A percentile compares a stretch with the other conserved stretches of the same genome.
phyloP scores from a whole-genome alignment of 2,888 invertebrate species.

The Lamellibrachia columna region DNA sequence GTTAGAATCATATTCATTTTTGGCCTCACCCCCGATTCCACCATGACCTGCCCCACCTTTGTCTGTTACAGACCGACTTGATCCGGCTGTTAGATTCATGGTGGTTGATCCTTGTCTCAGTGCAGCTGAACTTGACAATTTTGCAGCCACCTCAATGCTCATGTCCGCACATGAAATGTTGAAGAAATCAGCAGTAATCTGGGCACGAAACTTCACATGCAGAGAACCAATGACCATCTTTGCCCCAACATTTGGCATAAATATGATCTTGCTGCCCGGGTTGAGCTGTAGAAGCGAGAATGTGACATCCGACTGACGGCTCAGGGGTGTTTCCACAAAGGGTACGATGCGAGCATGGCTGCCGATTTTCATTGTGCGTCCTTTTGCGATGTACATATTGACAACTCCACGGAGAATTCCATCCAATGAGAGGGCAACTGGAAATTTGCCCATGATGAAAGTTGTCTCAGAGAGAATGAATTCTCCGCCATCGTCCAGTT shows the following conservation, averaged over 20 bases:
- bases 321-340: constrained; percentile 39
- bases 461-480: constrained; percentile 52
- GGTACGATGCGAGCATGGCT: constrained; percentile 48
- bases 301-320: constrained; percentile 36
- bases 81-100: constrained; percentile 23
- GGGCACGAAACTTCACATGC: constrained; percentile 46
- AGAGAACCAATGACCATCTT: constrained; percentile 45
- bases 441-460: constrained; percentile 43
- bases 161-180: constrained; percentile 45
- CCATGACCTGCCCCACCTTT: constrained; percentile 49
- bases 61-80: neutral
- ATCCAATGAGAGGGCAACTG: constrained; percentile 49
- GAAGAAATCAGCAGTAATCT: constrained; percentile 47
- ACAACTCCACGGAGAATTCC: constrained; percentile 48
- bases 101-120: constrained; percentile 41
- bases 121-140: constrained; percentile 44
- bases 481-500: constrained; percentile 51
- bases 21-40: constrained; percentile 46
- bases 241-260: constrained; percentile 48
- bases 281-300: constrained; percentile 51
- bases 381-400: constrained; percentile 42
- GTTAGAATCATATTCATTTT: neutral
- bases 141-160: constrained; percentile 47
- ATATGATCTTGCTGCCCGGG: constrained; percentile 48
- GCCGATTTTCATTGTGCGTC: constrained; percentile 48